A percentile compares a stretch with the other conserved stretches of the same genome.
Evolutionary conservation across 1,140 invertebrate species (phyloP).

Genomic region (Caerostris darwini): DNA sequence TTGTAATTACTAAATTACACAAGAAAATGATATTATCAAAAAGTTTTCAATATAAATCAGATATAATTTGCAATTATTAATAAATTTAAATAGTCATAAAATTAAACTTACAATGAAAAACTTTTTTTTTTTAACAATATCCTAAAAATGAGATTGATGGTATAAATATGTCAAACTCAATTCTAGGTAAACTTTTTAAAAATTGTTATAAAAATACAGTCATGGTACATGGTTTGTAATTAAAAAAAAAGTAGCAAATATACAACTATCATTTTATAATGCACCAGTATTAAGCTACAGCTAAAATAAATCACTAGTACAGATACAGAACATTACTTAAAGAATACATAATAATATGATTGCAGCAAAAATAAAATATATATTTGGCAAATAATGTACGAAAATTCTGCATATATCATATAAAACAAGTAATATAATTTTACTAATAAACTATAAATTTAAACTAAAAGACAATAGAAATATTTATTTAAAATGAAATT

Average conservation of each 20-base stretch:
- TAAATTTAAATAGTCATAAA: not conserved
- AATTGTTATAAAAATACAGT: slow-evolving; percentile 63
- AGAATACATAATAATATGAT: no score
- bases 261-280: slow-evolving; percentile 36
- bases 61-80: not conserved
- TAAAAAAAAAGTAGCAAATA: slow-evolving; percentile 42
- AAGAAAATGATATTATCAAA: no score
- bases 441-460: no score
- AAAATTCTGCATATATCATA: not conserved
- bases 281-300: not conserved
- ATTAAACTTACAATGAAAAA: not conserved
- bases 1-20: no score
- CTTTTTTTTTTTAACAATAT: not conserved
- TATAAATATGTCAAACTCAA: slow-evolving; percentile 33
- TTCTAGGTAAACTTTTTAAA: slow-evolving; percentile 50
- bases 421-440: no score
- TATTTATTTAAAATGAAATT: no score
- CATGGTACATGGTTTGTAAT: not conserved
- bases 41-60: not conserved
- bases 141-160: slow-evolving; percentile 25
- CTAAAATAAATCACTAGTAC: not conserved
- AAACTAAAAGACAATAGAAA: no score
- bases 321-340: not conserved
- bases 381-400: slow-evolving; percentile 10
- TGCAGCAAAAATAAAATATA: not conserved